These are phyloP conservation scores for Nautilus pompilius DNA, from an alignment of 1,140 invertebrate genomes.

Conservation along the genomic window DNA sequence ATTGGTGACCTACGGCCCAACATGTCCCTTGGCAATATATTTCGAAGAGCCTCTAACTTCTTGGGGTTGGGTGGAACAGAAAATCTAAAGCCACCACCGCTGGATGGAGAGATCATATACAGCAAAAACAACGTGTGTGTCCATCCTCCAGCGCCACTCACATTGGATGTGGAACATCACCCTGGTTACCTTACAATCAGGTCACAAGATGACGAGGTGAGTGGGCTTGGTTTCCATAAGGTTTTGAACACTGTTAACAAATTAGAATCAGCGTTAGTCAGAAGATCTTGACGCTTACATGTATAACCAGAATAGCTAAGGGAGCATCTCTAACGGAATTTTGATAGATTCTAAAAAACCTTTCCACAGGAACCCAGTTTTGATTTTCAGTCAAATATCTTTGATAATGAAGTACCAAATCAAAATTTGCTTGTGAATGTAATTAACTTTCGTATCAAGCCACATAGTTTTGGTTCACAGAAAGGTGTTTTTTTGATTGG, in stretches of 20 bases:
- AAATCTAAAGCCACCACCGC: constrained; percentile 41
- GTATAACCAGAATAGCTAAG: too few relatives aligned
- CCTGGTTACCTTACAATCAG: constrained; percentile 88
- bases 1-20: background rate
- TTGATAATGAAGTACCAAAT: too few relatives aligned
- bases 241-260: constrained; percentile 59
- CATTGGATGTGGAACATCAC: constrained; percentile 79
- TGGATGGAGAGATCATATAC: constrained; percentile 55
- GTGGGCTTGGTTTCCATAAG: background rate
- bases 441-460: too few relatives aligned
- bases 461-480: too few relatives aligned
- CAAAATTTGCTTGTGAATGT: too few relatives aligned
- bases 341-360: too few relatives aligned
- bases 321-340: too few relatives aligned
- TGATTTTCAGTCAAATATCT: too few relatives aligned
- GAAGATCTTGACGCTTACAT: too few relatives aligned
- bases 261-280: too few relatives aligned
- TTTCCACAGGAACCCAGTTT: too few relatives aligned
- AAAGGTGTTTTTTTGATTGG: too few relatives aligned
- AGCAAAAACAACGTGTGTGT: constrained; percentile 91
- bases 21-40: constrained; percentile 49
- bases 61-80: constrained; percentile 39
- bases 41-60: constrained; percentile 49
- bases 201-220: constrained; percentile 65
- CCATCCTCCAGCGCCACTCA: constrained; percentile 78